Evolutionary conservation across 2,113 vertebrate species (phyloP).

Genomic region (Pseudorasbora parva): DNA sequence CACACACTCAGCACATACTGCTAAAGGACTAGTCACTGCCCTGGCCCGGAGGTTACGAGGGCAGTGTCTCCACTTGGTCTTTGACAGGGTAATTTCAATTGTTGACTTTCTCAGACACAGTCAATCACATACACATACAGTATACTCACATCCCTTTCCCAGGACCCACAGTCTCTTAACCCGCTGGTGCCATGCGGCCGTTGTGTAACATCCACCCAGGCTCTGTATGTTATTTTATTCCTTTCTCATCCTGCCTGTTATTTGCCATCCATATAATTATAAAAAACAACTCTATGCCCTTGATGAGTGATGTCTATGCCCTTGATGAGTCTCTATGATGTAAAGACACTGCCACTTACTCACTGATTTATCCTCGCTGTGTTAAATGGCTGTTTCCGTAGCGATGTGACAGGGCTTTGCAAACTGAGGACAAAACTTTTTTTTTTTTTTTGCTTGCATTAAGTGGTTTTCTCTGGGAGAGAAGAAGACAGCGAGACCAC

Average conservation of each 20-base stretch:
- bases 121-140: conserved; percentile 46
- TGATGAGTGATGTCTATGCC: conserved; percentile 53
- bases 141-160: conserved; percentile 51
- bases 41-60: conserved; percentile 31
- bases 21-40: conserved; percentile 37
- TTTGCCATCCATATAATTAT: conserved; percentile 61
- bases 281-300: conserved; percentile 55
- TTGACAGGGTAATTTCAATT: conserved; percentile 34
- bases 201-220: conserved; percentile 58
- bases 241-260: conserved; percentile 56
- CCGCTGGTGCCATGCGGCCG: conserved; percentile 59
- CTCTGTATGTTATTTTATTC: conserved; percentile 44
- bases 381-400: conserved; percentile 55
- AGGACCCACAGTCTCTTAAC: conserved; percentile 55
- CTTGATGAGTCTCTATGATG: conserved; percentile 40
- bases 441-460: conserved; percentile 65
- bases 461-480: conserved; percentile 65
- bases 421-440: conserved; percentile 59
- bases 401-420: conserved; percentile 54
- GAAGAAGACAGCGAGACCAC: conserved; percentile 59
- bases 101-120: conserved; percentile 49
- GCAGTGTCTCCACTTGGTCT: conserved; percentile 49
- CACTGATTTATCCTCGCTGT: conserved; percentile 56
- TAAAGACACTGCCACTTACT: conserved; percentile 52
- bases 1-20: conserved; percentile 29